These are phyloP conservation scores for Ptilonorhynchus violaceus DNA, from an alignment of 2,113 vertebrate species.

Conservation along the genomic window DNA sequence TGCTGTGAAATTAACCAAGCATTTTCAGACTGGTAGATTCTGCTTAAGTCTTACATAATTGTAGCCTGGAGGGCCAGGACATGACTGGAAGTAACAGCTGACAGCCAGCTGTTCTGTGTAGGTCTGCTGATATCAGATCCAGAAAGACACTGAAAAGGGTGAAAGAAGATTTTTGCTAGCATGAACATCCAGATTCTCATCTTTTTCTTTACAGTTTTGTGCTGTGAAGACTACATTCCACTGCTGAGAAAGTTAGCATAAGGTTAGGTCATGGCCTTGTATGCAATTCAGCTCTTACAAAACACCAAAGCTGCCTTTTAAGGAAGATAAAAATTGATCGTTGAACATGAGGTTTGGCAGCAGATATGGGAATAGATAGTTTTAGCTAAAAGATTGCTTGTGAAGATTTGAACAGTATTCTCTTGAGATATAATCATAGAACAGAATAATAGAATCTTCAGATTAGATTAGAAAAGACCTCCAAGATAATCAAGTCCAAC, in stretches of 20 bases:
- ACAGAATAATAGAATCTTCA: background rate
- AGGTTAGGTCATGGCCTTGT: background rate
- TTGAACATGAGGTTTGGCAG: background rate
- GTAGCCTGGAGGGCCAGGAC: background rate
- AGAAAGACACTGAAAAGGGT: background rate
- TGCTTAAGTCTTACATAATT: background rate
- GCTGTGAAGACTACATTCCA: background rate
- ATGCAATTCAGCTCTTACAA: background rate
- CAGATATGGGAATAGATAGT: background rate
- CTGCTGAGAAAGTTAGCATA: background rate
- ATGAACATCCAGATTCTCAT: background rate
- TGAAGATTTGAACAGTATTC: background rate
- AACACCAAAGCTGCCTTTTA: background rate
- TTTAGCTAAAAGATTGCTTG: background rate
- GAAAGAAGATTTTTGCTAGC: background rate
- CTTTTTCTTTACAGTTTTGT: background rate
- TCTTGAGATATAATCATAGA: background rate
- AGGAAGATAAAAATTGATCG: background rate
- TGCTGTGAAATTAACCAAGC: background rate
- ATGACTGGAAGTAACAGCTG: background rate
- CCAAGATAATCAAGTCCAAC: background rate
- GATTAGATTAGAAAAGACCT: background rate
- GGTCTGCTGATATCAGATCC: background rate
- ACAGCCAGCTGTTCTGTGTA: background rate
- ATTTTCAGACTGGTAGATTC: accelerated